Evolutionary conservation across 2,797 vertebrate genomes (phyloP), one percentile per base, ranked within the genome.

Genomic region (Florisuga fusca): DNA sequence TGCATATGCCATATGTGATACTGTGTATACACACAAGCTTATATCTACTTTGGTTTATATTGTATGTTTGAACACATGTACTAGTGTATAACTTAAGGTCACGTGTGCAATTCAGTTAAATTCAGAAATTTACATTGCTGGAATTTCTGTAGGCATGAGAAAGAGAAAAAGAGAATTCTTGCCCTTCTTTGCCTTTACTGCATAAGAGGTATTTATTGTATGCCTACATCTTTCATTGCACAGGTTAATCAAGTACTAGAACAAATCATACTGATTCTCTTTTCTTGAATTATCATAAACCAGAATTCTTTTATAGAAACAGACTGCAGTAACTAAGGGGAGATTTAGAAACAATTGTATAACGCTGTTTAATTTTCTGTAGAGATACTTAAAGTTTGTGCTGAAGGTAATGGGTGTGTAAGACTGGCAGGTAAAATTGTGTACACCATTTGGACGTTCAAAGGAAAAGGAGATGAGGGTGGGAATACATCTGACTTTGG

Each of bases 381-480:
- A 17, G 13, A 0, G 0, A 3, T 48, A 25, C 15, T 55, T 85
- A 8, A 66, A 46, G 23, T 68, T 82, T 67, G 5, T 69, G 9
- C 18, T 26, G n/a, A 19, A 62, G 2, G 2, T 51, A 33, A 6
- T 27, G 6, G 3, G 1, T 51, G 5, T 7, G 5, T 48, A 55
- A 25, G 22, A 11, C 19, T 73, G n/a, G 5, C 12, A 27, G 43
- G 10, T 55, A 43, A 78, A 59, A n/a, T 17, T 41, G 1, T 36
- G 15, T 17, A 5, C 0, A 0, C 34, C 21, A 0, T 5, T 55
- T 33, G 10, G 23, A 19, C 8, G 7, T 9, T 64, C 27, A 80
- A 48, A 38, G 55, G 27, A 62, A 18, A 22, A 73, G 33, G 31
- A 43, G 23, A 7, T 0, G 3, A 5, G 10, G 4, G 4, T 90